A percentile compares a stretch with the other conserved stretches of the same genome.
Evolutionary conservation across 2,797 vertebrate species (phyloP).

Genomic region (Esox lucius): DNA sequence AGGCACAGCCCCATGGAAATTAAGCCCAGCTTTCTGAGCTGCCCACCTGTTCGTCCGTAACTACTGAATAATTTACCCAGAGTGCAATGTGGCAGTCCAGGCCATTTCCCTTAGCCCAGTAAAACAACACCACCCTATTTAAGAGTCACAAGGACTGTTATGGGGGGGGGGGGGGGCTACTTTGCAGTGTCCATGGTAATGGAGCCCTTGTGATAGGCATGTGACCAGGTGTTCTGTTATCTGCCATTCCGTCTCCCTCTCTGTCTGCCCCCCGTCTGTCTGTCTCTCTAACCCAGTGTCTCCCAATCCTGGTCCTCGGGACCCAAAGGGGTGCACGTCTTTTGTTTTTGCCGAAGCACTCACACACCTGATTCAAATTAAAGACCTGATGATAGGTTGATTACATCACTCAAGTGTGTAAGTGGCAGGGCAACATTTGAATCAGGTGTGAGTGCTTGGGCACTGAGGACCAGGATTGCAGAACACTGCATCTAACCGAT

Average conservation of each 20-base stretch:
- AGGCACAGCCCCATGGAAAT: constrained; percentile 32
- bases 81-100: constrained; percentile 42
- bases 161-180: constrained; percentile 40
- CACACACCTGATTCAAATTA: no score
- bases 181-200: constrained; percentile 31
- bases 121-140: constrained; percentile 61
- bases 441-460: no score
- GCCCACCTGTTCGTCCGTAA: constrained; percentile 28
- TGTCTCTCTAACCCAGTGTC: background rate
- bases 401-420: no score
- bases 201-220: constrained; percentile 46
- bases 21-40: constrained; percentile 36
- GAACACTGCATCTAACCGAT: no score
- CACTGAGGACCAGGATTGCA: no score
- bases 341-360: no score
- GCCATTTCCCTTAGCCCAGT: constrained; percentile 41
- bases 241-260: background rate
- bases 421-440: no score
- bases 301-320: background rate
- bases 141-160: constrained; percentile 34
- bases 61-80: constrained; percentile 67
- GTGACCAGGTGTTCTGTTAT: constrained; percentile 43
- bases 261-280: constrained; percentile 27
- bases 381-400: no score
- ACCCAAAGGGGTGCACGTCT: no score